phyloP scores from a whole-genome alignment of 2,888 invertebrate species.

The Hoplodrina ambigua region DNA sequence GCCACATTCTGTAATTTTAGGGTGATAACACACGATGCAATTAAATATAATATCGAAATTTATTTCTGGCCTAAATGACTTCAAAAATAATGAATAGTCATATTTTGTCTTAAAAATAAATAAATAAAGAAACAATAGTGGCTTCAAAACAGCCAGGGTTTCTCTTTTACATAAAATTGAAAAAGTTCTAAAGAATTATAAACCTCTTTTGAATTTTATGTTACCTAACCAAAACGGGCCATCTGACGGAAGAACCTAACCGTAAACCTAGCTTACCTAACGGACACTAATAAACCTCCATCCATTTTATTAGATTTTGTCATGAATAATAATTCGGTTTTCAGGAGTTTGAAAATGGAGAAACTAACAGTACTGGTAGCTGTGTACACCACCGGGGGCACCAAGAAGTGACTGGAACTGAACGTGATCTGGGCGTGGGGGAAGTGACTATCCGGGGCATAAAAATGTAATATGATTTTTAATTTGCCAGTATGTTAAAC shows the following conservation, averaged over 20 bases:
- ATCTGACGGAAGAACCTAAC: no score
- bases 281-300: no score
- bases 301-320: no score
- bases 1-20: no score
- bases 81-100: neutral
- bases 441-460: neutral
- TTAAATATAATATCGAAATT: neutral
- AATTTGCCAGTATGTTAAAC: no score
- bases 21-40: no score
- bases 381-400: neutral
- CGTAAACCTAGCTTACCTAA: no score
- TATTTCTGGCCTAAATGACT: neutral
- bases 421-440: neutral
- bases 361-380: no score
- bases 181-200: neutral
- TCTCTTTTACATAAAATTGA: neutral
- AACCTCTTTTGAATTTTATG: neutral
- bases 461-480: no score
- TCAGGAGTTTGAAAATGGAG: neutral
- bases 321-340: neutral
- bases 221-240: no score
- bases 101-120: neutral
- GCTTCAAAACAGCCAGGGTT: neutral
- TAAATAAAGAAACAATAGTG: constrained; percentile 21
- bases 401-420: neutral